Evolutionary conservation across 1,140 invertebrate genomes (phyloP), one percentile per base, ranked within the genome.

Genomic region (Phenacoccus solenopsis): DNA sequence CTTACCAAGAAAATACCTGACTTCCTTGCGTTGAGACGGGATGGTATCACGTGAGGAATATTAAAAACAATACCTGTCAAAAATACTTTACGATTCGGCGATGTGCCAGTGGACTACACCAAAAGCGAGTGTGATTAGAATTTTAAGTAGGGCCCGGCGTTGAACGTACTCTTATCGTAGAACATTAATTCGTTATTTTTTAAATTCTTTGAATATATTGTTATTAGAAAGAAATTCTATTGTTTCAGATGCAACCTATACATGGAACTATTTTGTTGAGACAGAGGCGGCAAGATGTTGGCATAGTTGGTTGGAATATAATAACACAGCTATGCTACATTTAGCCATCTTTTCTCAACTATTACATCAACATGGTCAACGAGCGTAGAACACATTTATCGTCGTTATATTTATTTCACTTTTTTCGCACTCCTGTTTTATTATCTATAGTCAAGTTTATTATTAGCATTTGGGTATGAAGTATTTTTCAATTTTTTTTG

Each of bases 281-380:
- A 27, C 32, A 25, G 59, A 64, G 59, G 59, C 59, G 59, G 59
- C 59, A 64, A 64, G 59, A 64, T 64, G 59, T 64, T 64, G 59
- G 59, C 59, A 64, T 64, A 64, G 59, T 64, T 64, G 59, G 9
- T n/a, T 64, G 59, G 3, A 24, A 16, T 3, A 25, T 25, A 64
- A 25, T 24, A 10, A 64, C 25, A 64, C 59, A 64, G 59, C 59
- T 64, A 64, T 64, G 59, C 59, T 64, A 64, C 59, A 64, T 64
- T 64, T 64, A 64, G 59, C 59, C 59, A 64, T 64, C 20, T 64
- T 64, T 64, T 27, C 59, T 64, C 20, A 64, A 64, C 59, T 49
- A 16, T 49, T 49, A 16, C n/a, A n/a, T n/a, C n/a, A n/a, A n/a
- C n/a, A n/a, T n/a, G n/a, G n/a, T n/a, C n/a, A n/a, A n/a, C n/a